These are phyloP conservation scores for Thumatha senex DNA, from an alignment of 2,888 invertebrate species.

Conservation along the genomic window DNA sequence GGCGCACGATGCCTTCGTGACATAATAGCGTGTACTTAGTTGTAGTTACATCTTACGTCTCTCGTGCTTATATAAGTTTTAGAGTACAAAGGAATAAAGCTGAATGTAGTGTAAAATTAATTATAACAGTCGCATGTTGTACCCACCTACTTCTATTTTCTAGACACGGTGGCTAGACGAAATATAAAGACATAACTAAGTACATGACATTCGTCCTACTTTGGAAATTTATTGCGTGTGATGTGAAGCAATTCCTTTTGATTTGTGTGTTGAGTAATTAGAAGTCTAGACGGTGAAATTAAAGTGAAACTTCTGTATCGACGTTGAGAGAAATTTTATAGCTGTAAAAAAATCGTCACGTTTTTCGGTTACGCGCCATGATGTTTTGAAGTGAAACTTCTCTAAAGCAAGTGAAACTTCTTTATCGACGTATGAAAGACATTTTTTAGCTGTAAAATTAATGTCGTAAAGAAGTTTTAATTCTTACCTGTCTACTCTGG, in stretches of 20 bases:
- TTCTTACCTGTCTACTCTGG: too few species aligned
- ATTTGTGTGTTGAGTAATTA: slow-evolving; percentile 15
- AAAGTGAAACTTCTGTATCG: too few species aligned
- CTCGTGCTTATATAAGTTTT: slow-evolving; percentile 26
- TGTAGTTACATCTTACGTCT: slow-evolving; percentile 21
- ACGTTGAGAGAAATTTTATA: too few species aligned
- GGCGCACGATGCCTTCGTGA: slow-evolving; percentile 72
- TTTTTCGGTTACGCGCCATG: too few species aligned
- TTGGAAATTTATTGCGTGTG: slow-evolving; percentile 37
- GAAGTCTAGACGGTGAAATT: slow-evolving; percentile 26
- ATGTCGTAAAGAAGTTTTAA: too few species aligned
- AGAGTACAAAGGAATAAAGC: slow-evolving; percentile 35
- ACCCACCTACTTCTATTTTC: slow-evolving; percentile 41
- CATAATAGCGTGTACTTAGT: slow-evolving; percentile 55
- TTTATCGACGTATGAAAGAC: too few species aligned
- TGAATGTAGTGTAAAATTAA: slow-evolving; percentile 26
- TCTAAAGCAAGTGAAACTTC: too few species aligned
- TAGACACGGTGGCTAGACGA: slow-evolving; percentile 59
- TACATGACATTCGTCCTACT: background rate
- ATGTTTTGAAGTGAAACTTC: too few species aligned
- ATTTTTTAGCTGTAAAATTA: too few species aligned
- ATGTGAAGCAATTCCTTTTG: slow-evolving; percentile 22
- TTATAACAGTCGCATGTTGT: slow-evolving; percentile 36
- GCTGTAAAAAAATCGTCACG: too few species aligned
- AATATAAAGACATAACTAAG: slow-evolving; percentile 20